Conservation (phyloP, 2,888 invertebrate species). For the Melanophora roralis region DNA sequence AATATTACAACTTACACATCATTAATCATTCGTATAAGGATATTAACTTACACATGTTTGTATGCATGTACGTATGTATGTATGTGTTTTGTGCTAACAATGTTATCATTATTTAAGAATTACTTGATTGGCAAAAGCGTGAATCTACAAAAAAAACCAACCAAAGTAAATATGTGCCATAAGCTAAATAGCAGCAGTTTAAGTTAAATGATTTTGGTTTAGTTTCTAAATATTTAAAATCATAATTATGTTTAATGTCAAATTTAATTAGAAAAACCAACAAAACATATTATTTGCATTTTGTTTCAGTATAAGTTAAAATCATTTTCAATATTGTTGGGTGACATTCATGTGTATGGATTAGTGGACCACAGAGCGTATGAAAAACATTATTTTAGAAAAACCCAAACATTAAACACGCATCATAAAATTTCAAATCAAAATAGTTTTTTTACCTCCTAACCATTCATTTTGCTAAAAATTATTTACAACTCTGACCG, state of each 20-base stretch:
- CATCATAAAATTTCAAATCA: slow-evolving; percentile 47
- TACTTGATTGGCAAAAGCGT: background rate
- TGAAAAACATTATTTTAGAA: slow-evolving; percentile 57
- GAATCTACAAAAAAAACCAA: background rate
- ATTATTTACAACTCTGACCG: slow-evolving; percentile 34
- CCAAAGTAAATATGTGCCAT: background rate
- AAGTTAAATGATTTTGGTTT: background rate
- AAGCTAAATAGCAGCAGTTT: background rate
- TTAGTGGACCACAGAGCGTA: slow-evolving; percentile 42
- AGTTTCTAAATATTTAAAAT: background rate
- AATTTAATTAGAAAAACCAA: slow-evolving; percentile 51
- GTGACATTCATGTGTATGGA: background rate
- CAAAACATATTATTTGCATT: slow-evolving; percentile 68
- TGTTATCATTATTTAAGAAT: slow-evolving; percentile 45
- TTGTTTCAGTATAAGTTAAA: slow-evolving; percentile 28
- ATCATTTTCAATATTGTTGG: background rate
- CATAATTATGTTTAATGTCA: slow-evolving; percentile 29
- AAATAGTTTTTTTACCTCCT: slow-evolving; percentile 25
- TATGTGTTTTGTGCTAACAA: background rate
- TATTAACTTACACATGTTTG: background rate
- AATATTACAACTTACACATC: slow-evolving; percentile 70
- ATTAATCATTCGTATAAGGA: slow-evolving; percentile 71
- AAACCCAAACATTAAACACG: slow-evolving; percentile 56
- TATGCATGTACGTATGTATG: background rate
- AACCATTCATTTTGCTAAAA: background rate